Conservation (phyloP, 2,797 vertebrate genomes). For the Alca torda region DNA sequence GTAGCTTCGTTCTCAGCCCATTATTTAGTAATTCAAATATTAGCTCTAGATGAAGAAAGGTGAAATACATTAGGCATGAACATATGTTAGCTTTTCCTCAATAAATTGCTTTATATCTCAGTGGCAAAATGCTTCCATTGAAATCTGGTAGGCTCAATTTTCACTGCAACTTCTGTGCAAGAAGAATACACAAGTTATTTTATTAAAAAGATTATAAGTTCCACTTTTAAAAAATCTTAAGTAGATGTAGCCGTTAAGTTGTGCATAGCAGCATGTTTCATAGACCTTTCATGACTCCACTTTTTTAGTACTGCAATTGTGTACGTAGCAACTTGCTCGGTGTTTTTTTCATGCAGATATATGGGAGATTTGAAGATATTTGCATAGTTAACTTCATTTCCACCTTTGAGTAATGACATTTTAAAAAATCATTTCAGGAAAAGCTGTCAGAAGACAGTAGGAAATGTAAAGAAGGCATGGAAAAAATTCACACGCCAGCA, state of each 20-base stretch:
- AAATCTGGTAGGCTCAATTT: neutral
- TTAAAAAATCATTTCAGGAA: conserved; percentile 76
- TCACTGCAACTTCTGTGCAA: neutral
- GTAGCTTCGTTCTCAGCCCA: neutral
- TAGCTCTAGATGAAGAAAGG: conserved; percentile 5
- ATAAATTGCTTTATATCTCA: neutral
- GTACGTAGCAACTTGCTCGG: neutral
- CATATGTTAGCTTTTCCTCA: neutral
- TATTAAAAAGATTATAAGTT: neutral
- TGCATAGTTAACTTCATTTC: neutral
- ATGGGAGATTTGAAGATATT: neutral
- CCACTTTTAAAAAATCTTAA: neutral
- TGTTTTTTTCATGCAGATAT: neutral
- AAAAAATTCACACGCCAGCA: conserved; percentile 62
- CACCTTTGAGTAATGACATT: conserved; percentile 42
- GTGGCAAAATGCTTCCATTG: neutral
- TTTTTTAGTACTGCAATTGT: neutral
- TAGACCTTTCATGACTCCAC: neutral
- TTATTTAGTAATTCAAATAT: conserved; percentile 14
- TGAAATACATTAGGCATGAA: neutral
- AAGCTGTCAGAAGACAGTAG: conserved; percentile 84
- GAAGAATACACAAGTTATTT: neutral
- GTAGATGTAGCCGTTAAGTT: neutral
- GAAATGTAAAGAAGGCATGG: conserved; percentile 74
- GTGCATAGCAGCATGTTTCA: neutral